Evolutionary conservation across 2,888 invertebrate species (phyloP).

Genomic region (Quadriops clusia): DNA sequence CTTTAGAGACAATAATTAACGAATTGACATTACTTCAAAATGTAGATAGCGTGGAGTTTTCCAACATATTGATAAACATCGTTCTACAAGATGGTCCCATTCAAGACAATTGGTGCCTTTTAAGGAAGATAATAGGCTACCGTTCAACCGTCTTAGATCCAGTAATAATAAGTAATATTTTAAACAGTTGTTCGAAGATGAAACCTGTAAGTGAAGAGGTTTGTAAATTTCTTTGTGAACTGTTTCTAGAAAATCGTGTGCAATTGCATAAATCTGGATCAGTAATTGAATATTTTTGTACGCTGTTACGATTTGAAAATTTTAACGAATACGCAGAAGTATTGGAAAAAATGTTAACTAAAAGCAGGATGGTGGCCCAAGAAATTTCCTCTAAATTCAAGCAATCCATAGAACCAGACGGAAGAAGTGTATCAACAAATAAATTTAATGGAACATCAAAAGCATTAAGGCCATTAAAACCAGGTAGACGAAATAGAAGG

Average conservation of each 20-base stretch:
- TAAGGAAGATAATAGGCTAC: constrained; percentile 11
- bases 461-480: too few relatives aligned
- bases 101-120: constrained; percentile 11
- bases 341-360: constrained; percentile 6
- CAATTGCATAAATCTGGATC: constrained; percentile 6
- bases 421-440: too few relatives aligned
- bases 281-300: constrained; percentile 9
- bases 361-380: too few relatives aligned
- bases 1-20: constrained; percentile 9
- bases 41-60: constrained; percentile 6
- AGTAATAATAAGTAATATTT: constrained; percentile 9
- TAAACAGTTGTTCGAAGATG: constrained; percentile 8
- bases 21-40: constrained; percentile 12
- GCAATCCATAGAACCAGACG: too few relatives aligned
- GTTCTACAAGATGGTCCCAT: constrained; percentile 10
- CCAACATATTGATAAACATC: constrained; percentile 12
- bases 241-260: constrained; percentile 9
- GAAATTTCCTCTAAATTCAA: too few relatives aligned
- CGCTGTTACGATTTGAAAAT: constrained; percentile 6
- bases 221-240: constrained; percentile 10
- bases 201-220: constrained; percentile 4
- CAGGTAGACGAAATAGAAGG: too few relatives aligned
- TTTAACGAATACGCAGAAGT: constrained; percentile 7
- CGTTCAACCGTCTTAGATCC: constrained; percentile 8
- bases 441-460: too few relatives aligned